Evolutionary conservation across 2,888 invertebrate genomes (phyloP).

Genomic region (Erebia palarica): DNA sequence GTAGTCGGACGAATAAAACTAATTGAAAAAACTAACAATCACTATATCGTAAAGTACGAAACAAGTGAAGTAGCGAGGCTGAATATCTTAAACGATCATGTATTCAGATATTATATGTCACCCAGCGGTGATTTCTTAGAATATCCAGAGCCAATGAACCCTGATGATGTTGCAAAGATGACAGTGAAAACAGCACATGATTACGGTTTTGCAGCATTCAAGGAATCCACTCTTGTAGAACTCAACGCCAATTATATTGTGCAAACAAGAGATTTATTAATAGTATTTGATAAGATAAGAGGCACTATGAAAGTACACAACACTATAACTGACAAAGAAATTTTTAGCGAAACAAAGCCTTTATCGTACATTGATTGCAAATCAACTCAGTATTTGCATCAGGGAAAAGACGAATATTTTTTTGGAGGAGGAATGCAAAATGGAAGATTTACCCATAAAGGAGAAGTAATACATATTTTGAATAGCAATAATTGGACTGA

Average conservation of each 20-base stretch:
- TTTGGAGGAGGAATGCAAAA: constrained; percentile 78
- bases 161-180: constrained; percentile 63
- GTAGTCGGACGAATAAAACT: constrained; percentile 51
- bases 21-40: constrained; percentile 55
- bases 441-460: constrained; percentile 72
- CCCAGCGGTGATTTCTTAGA: constrained; percentile 62
- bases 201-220: constrained; percentile 59
- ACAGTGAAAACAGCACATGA: constrained; percentile 57
- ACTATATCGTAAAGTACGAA: constrained; percentile 57
- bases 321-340: constrained; percentile 57
- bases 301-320: constrained; percentile 62
- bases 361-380: constrained; percentile 54
- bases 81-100: constrained; percentile 66
- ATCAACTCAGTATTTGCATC: constrained; percentile 57
- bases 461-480: constrained; percentile 60
- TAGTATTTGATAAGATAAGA: constrained; percentile 60
- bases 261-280: constrained; percentile 59
- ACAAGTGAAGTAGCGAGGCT: constrained; percentile 62
- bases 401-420: constrained; percentile 62
- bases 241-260: constrained; percentile 52
- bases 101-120: constrained; percentile 70
- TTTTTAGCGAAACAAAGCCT: constrained; percentile 59
- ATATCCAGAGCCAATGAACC: constrained; percentile 63
- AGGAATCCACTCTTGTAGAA: constrained; percentile 54
- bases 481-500: constrained; percentile 70